A percentile compares a stretch with the other conserved stretches of the same genome.
Conservation (phyloP, 2,888 invertebrate genomes). For the Sceliomorpha sp. region DNA sequence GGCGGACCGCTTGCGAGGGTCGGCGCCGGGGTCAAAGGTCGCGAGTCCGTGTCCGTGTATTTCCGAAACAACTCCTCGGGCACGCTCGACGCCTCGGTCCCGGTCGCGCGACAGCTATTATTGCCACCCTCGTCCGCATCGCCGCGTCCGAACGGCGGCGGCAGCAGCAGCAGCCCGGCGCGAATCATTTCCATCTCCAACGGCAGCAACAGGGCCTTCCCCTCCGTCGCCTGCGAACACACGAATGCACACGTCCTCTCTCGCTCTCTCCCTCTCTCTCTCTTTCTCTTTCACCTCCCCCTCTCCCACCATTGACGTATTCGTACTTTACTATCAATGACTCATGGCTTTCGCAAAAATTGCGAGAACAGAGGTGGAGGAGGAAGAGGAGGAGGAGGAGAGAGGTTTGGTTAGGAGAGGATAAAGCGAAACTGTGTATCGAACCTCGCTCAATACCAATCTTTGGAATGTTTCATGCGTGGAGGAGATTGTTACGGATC, state of each 20-base stretch:
- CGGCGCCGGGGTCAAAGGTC: constrained; percentile 90
- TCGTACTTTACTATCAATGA: constrained; percentile 2
- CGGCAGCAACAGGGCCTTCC: constrained; percentile 71
- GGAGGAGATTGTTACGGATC: no score
- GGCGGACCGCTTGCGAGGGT: constrained; percentile 85
- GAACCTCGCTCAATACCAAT: no score
- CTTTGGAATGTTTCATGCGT: no score
- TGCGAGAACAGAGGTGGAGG: no score
- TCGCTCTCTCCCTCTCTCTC: constrained; percentile 11
- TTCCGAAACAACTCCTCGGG: constrained; percentile 81
- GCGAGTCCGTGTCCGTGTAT: constrained; percentile 92
- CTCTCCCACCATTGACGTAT: neutral
- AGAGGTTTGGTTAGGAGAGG: no score
- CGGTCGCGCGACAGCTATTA: constrained; percentile 34
- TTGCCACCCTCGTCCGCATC: constrained; percentile 42
- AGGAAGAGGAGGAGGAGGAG: no score
- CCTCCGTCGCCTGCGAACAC: constrained; percentile 71
- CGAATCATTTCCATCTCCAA: constrained; percentile 75
- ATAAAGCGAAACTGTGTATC: no score
- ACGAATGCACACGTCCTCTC: neutral
- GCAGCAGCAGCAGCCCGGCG: constrained; percentile 65
- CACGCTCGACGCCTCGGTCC: constrained; percentile 54
- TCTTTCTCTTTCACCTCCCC: constrained; percentile 3
- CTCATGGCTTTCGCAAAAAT: no score
- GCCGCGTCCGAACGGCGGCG: constrained; percentile 41